phyloP scores from a whole-genome alignment of 2,113 vertebrate genomes.

The Crocuta crocuta region DNA sequence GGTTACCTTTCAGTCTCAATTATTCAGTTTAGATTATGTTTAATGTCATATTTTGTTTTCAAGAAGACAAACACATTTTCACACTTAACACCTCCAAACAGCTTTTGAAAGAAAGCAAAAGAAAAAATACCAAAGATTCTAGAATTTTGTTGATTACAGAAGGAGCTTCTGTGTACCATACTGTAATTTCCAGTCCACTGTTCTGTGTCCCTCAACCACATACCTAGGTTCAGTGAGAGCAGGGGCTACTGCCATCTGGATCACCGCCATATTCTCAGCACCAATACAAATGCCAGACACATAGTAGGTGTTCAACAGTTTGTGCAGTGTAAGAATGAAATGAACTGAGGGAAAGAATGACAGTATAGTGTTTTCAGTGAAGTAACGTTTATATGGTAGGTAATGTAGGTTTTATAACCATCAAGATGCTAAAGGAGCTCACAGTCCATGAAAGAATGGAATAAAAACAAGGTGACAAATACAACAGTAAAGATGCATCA shows the following conservation, averaged over 20 bases:
- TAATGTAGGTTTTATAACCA: background rate
- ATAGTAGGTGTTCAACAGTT: background rate
- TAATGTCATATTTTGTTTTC: constrained; percentile 16
- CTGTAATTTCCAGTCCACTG: background rate
- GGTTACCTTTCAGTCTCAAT: background rate
- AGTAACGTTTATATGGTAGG: background rate
- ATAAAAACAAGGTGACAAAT: constrained; percentile 7
- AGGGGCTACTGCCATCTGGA: background rate
- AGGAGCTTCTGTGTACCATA: background rate
- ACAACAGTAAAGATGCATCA: background rate
- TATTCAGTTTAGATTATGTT: constrained; percentile 4
- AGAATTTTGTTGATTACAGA: background rate
- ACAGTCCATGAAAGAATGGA: background rate
- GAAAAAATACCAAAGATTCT: constrained; percentile 13
- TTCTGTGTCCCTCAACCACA: background rate
- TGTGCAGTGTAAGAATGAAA: background rate
- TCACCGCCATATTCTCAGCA: background rate
- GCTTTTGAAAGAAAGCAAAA: constrained; percentile 18
- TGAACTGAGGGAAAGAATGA: background rate
- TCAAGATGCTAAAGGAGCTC: constrained; percentile 17
- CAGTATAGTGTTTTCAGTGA: background rate
- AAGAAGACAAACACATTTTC: constrained; percentile 38
- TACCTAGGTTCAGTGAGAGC: background rate
- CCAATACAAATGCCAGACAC: background rate
- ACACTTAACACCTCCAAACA: constrained; percentile 46